Conservation (phyloP, 2,797 vertebrate genomes). For the Phyllotis vaccarum region DNA sequence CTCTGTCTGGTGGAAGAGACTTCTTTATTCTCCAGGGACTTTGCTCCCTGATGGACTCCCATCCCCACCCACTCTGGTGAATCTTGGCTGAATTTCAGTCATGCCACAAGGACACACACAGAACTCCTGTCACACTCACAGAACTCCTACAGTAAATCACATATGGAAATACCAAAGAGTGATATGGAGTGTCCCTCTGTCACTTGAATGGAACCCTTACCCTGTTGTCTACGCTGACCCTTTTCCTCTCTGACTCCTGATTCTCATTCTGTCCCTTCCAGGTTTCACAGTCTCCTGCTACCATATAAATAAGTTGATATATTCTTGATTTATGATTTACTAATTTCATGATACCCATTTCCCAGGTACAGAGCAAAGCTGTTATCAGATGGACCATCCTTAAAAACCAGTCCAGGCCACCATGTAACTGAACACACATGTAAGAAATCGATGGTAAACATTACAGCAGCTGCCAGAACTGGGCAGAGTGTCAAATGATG, state of each 20-base stretch:
- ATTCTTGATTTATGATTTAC: neutral
- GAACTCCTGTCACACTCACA: neutral
- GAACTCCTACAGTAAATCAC: neutral
- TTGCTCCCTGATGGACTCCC: neutral
- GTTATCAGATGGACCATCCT: neutral
- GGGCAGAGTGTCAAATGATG: neutral
- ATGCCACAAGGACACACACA: neutral
- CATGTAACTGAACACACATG: neutral
- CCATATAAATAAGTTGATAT: neutral
- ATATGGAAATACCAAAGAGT: neutral
- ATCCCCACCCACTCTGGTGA: neutral
- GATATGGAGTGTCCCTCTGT: neutral
- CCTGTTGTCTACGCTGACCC: accelerated
- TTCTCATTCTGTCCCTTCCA: neutral
- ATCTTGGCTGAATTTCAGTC: neutral
- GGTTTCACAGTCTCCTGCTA: neutral
- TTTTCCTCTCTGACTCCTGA: neutral
- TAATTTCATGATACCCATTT: neutral
- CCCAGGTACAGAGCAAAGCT: neutral
- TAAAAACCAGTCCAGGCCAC: neutral
- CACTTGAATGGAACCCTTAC: neutral
- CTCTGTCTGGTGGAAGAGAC: neutral
- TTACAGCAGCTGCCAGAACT: too few relatives aligned
- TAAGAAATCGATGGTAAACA: neutral
- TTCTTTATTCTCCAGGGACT: neutral